Evolutionary conservation across 2,797 vertebrate genomes (phyloP).

Genomic region (Mallotus villosus): DNA sequence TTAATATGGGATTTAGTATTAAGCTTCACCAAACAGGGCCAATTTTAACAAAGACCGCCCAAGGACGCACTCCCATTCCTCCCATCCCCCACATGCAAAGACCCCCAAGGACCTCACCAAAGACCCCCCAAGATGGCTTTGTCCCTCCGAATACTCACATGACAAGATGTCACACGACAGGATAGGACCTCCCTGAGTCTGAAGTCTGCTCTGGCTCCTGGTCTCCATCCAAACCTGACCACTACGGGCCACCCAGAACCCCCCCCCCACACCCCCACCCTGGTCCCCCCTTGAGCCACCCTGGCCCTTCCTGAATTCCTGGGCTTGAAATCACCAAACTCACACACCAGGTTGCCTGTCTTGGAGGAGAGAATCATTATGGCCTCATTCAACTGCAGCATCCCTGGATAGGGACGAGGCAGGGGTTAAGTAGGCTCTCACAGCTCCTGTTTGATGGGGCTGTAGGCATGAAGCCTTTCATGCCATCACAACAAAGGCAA

Average conservation of each 20-base stretch:
- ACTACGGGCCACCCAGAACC: neutral
- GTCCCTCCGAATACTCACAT: neutral
- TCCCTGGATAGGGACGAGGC: too few relatives aligned
- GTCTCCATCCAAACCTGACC: neutral
- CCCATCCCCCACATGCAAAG: neutral
- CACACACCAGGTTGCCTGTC: too few relatives aligned
- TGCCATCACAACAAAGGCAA: neutral
- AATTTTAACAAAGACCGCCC: neutral
- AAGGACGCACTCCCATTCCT: neutral
- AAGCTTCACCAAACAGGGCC: conserved; percentile 18
- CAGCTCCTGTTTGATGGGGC: too few relatives aligned
- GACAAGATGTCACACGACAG: neutral
- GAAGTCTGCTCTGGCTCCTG: too few relatives aligned
- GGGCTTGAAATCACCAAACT: too few relatives aligned
- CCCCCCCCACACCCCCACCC: neutral
- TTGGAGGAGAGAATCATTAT: too few relatives aligned
- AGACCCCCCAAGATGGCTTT: conserved; percentile 3
- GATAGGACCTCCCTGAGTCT: conserved; percentile 6
- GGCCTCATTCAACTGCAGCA: too few relatives aligned
- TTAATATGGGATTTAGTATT: conserved; percentile 19
- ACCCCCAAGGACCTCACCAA: too few relatives aligned
- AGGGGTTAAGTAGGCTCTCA: too few relatives aligned
- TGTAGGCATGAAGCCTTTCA: too few relatives aligned
- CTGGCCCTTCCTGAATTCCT: neutral
- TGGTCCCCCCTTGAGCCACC: neutral